Evolutionary conservation across 1,140 invertebrate genomes (phyloP).

Genomic region (Anadara kagoshimensis): DNA sequence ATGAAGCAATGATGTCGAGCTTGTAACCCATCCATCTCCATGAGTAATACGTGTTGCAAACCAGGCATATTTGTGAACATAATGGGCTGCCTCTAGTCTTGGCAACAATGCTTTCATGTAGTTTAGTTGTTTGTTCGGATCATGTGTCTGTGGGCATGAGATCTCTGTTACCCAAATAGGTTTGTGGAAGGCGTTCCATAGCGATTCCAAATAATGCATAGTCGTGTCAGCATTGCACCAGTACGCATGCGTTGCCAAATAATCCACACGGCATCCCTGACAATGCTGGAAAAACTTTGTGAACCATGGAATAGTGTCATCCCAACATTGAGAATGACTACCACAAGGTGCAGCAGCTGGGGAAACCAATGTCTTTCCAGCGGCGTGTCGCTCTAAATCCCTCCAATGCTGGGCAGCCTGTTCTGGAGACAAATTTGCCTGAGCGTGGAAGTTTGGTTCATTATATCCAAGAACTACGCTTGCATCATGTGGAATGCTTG

Average conservation of each 20-base stretch:
- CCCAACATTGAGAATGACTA: too few relatives aligned
- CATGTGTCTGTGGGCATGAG: conserved; percentile 38
- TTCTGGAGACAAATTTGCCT: conserved; percentile 41
- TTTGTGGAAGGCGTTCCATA: conserved; percentile 48
- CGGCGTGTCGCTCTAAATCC: conserved; percentile 20
- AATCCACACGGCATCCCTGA: too few relatives aligned
- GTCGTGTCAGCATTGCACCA: conserved; percentile 41
- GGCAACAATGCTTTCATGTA: conserved; percentile 48
- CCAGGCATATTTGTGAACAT: conserved; percentile 41
- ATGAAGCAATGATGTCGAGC: conserved; percentile 26
- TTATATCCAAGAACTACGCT: conserved; percentile 47
- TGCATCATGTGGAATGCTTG: conserved; percentile 19
- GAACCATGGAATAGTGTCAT: too few relatives aligned
- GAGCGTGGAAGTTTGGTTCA: conserved; percentile 46
- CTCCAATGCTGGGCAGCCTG: conserved; percentile 38
- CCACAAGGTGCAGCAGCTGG: conserved; percentile 43
- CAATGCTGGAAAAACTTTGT: too few relatives aligned
- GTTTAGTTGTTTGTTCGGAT: conserved; percentile 32
- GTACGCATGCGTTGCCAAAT: conserved; percentile 53
- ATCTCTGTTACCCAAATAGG: conserved; percentile 54
- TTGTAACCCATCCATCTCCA: conserved; percentile 11
- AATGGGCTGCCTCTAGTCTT: conserved; percentile 40
- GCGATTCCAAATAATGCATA: conserved; percentile 42
- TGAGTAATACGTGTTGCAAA: conserved; percentile 2
- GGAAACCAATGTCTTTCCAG: conserved; percentile 36